phyloP scores from a whole-genome alignment of 2,888 invertebrate species.

The Leuctra nigra region DNA sequence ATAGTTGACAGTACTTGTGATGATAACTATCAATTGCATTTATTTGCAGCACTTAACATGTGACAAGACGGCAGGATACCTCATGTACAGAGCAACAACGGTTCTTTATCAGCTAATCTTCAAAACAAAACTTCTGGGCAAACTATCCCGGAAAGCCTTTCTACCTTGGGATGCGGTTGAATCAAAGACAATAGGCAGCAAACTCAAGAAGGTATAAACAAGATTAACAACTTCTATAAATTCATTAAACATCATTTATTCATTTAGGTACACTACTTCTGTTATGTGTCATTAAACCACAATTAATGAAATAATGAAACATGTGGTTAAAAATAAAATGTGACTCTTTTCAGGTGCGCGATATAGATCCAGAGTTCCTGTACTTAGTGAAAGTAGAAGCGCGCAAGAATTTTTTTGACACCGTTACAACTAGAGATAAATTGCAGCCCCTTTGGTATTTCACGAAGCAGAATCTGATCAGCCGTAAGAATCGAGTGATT shows the following conservation, averaged over 20 bases:
- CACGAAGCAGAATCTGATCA: conserved; percentile 55
- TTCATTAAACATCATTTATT: background rate
- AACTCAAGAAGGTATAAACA: conserved; percentile 6
- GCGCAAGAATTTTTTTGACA: conserved; percentile 39
- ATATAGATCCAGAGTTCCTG: conserved; percentile 48
- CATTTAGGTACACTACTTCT: no score
- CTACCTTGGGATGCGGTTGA: conserved; percentile 54
- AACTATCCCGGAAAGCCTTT: conserved; percentile 56
- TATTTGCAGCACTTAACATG: conserved; percentile 49
- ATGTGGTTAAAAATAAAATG: no score
- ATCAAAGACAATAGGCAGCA: conserved; percentile 2
- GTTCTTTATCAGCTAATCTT: conserved; percentile 64
- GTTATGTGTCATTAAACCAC: no score
- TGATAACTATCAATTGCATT: no score
- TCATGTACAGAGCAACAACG: conserved; percentile 48
- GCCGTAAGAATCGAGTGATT: conserved; percentile 55
- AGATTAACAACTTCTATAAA: background rate
- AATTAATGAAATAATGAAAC: no score
- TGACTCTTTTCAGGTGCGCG: conserved; percentile 32
- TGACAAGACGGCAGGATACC: conserved; percentile 45
- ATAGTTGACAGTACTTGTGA: no score
- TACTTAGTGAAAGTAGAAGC: conserved; percentile 60
- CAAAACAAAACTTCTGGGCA: conserved; percentile 52
- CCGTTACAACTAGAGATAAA: conserved; percentile 42
- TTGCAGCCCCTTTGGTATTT: conserved; percentile 63